Evolutionary conservation across 2,797 vertebrate genomes (phyloP).

Genomic region (Schizothorax lantsangensis): DNA sequence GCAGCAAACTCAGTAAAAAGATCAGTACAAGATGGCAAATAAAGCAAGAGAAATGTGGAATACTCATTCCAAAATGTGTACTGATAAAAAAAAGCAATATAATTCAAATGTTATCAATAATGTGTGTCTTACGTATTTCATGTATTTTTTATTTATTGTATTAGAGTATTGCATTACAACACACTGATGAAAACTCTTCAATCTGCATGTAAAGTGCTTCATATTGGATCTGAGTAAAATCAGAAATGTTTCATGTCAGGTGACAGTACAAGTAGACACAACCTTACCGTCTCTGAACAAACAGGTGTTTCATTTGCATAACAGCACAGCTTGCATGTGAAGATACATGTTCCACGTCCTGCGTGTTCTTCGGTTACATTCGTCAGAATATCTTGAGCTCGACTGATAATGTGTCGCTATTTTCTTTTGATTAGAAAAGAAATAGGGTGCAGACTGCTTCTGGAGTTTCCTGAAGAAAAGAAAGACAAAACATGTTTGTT

Average conservation of each 20-base stretch:
- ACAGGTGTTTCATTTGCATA: conserved; percentile 59
- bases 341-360: conserved; percentile 31
- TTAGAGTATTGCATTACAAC: not conserved
- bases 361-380: conserved; percentile 19
- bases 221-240: not conserved
- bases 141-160: not conserved
- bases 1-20: not conserved
- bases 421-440: not conserved
- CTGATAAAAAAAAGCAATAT: not conserved
- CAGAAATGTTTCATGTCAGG: not conserved
- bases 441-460: not conserved
- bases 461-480: not conserved
- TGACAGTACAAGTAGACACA: not conserved
- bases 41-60: not conserved
- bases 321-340: conserved; percentile 13
- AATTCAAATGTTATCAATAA: not conserved
- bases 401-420: not conserved
- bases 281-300: conserved; percentile 21
- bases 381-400: conserved; percentile 21
- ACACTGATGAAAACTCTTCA: not conserved
- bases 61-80: not conserved
- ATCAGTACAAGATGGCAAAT: not conserved
- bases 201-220: not conserved
- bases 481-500: not conserved
- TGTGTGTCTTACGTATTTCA: not conserved